Evolutionary conservation across 2,113 vertebrate species (phyloP).

Genomic region (Colaptes auratus): DNA sequence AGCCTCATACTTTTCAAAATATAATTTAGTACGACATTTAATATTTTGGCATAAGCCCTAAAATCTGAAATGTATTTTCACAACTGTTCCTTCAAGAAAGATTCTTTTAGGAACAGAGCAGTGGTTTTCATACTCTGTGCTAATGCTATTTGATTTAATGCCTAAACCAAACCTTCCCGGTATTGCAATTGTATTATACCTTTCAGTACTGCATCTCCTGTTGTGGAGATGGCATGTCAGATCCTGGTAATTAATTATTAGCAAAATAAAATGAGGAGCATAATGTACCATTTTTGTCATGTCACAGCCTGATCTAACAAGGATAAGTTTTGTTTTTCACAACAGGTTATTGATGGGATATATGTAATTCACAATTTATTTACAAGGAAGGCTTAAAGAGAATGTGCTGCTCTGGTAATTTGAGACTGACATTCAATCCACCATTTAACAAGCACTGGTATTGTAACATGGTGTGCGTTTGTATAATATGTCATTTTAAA

Average conservation of each 20-base stretch:
- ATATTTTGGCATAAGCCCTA: not conserved
- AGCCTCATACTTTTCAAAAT: not conserved
- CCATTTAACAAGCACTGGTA: not conserved
- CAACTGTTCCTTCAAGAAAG: not conserved
- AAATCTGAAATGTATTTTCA: conserved; percentile 17
- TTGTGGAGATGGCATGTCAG: not conserved
- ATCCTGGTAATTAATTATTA: conserved; percentile 11
- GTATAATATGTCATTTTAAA: not conserved
- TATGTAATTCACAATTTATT: not conserved
- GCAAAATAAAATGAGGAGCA: conserved; percentile 34
- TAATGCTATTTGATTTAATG: not conserved
- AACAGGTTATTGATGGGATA: not conserved
- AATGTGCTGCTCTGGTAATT: not conserved
- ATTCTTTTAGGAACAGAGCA: not conserved
- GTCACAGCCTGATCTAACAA: not conserved
- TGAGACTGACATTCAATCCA: not conserved
- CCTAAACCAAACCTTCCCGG: not conserved
- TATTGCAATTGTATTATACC: not conserved
- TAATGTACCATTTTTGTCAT: not conserved
- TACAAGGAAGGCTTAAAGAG: not conserved
- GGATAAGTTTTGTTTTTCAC: not conserved
- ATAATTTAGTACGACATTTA: not conserved
- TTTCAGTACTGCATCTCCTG: not conserved
- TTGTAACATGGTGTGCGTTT: not conserved
- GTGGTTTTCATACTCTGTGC: not conserved